Conservation (phyloP, 2,113 vertebrate genomes). For the Hylia prasina region DNA sequence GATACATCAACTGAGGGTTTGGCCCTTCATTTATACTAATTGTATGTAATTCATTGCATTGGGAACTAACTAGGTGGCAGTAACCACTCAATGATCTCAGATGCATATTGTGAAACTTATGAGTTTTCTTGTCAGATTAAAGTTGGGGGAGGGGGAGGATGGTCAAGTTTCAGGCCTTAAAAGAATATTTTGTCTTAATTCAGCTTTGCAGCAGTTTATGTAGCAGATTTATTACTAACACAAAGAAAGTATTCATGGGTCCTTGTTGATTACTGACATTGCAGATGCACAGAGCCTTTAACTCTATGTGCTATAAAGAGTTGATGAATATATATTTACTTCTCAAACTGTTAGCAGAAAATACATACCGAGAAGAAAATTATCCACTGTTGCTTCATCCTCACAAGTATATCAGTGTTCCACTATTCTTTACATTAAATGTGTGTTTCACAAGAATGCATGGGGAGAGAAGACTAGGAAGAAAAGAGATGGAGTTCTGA, state of each 20-base stretch:
- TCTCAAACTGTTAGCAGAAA: not conserved
- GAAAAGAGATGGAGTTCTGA: not conserved
- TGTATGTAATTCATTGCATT: not conserved
- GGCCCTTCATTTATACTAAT: not conserved
- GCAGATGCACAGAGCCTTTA: not conserved
- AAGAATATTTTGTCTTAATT: not conserved
- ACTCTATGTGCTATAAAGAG: not conserved
- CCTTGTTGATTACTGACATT: not conserved
- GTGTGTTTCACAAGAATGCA: not conserved
- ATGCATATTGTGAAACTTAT: not conserved
- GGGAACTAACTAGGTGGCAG: constrained; percentile 32
- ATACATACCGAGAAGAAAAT: not conserved
- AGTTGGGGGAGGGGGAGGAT: not conserved
- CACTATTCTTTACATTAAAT: not conserved
- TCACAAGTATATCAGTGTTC: not conserved
- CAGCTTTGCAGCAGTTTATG: not conserved
- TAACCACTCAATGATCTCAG: constrained; percentile 11
- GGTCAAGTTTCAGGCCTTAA: not conserved
- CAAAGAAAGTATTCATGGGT: not conserved
- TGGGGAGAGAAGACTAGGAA: not conserved
- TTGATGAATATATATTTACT: not conserved
- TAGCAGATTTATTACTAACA: not conserved
- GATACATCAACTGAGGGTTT: not conserved
- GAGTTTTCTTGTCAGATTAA: not conserved
- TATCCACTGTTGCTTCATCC: not conserved